Evolutionary conservation across 2,888 invertebrate genomes (phyloP), one percentile per base, ranked within the genome.

Genomic region (Drosophila recens): DNA sequence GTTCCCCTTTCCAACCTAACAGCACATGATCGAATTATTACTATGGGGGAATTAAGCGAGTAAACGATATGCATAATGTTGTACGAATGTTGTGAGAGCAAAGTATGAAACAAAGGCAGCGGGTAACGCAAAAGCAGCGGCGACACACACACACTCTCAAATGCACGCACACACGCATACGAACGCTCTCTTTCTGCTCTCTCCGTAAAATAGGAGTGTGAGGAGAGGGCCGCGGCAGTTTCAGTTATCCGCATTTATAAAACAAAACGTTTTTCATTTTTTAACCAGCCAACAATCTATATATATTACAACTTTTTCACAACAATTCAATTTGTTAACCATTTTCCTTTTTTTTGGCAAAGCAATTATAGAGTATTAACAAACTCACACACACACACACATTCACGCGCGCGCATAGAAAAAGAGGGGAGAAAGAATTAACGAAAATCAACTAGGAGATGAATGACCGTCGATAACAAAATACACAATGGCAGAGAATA

Each of bases 401-500:
- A 68, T 48, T 53, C 38, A 52, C 67, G 65, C 78, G 71, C 74
- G 67, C 65, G 67, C 62, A 71, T 66, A 80, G 74, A 58, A 72
- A 74, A 76, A 45, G 62, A 79, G 66, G 67, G 69, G 63, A 77
- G 70, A 83, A 85, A 65, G 78, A 65, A 70, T 56, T 58, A 80
- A 71, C 56, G 80, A 89, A 87, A 83, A 83, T 83, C 89, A 77
- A 89, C 78, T 87, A 83, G 84, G 66, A 88, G 87, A 83, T 83
- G 83, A 83, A 87, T 89, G 89, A 89, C 83, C 83, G 84, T 83
- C 83, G 78, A 83, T 83, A 83, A 83, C 87, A 87, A 82, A 82
- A 83, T 87, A 75, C 71, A 80, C 72, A 83, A 80, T 75, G 77
- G 56, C 33, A 75, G 51, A 82, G 74, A 82, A 86, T 62, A 82